Base-by-base conservation (phyloP, 2,113 vertebrate genomes). In the Chaetura pelagica region DNA sequence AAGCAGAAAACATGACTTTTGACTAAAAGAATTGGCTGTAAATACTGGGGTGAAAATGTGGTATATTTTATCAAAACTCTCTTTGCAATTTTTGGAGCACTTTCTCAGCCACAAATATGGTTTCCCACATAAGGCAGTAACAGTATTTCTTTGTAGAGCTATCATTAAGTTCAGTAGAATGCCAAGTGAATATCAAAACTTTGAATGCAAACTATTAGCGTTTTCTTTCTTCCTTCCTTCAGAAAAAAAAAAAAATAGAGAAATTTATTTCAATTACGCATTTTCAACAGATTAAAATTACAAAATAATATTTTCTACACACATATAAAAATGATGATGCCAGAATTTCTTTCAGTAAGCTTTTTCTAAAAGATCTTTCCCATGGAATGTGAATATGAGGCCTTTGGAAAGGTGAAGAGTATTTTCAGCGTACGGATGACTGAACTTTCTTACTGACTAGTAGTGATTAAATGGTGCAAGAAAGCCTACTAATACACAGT, bases 31-130 rank as follows among this genome's bases (percentile, higher is more conserved):
- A 95, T 93, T 87, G 94, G 80, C 91, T 98, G 96, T 96, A 96
- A 97, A 97, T 96, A 91, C 78, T 87, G 52, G 76, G 79, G 75
- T 87, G 89, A 97, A 95, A 96, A 94, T 83, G 73, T 88, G 51
- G 48, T 90, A 87, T 89, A 66, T 90, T 96, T 95, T 96, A 97
- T 97, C 94, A 96, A 95, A 97, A 92, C 92, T 83, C 80, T 89
- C 73, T 69, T 8, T 16, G 67, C 80, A 69, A 84, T 93, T 75
- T 91, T 77, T 96, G 90, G 73, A 94, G 82, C 58, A 34, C 92
- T 97, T 97, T 97, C 93, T 97, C 96, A 96, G 92, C 97, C 97
- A 92, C 97, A 98, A 95, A 81, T 96, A 96, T 72, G 92, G 75
- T 83, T 97, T 88, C 88, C 91, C 95, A 94, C 97, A 96, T 88